Base-by-base conservation (phyloP, 1,140 invertebrate species). In the Ips typographus region DNA sequence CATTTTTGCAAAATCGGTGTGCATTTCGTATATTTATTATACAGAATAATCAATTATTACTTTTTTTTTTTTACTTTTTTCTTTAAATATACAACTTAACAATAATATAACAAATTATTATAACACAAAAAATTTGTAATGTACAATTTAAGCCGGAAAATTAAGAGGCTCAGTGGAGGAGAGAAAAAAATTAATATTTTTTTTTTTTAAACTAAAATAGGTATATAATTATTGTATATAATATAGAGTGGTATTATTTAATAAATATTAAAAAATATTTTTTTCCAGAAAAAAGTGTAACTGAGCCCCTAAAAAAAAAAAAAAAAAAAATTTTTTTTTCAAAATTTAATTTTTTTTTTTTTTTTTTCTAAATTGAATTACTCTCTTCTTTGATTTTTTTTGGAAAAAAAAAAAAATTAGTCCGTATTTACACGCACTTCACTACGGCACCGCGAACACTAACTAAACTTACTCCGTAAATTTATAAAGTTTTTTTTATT, bases 81-180 rank as follows among this genome's bases (percentile, higher is more conserved):
- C 56, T 60, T 71, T 77, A 75, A 73, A 74, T 74, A 77, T 75
- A 73, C 71, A 72, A 75, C 71, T 70, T 76, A 77, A 74, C 73
- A 70, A 71, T 65, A 65, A 65, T 65, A 71, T 51, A 70, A 65
- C 41, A 65, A 60, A 65, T 39, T 62, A 60, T 63, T 65, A 22
- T 62, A 69, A 69, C 59, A 71, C 62, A 66, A 63, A 66, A 65
- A 36, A 36, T 4, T 36, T 57, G 57, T 57, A 67, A 64, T 71
- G 40, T 63, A 68, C 64, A 67, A 58, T 68, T 63, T 60, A 47
- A 71, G 41, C 63, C 36, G 22, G 22, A 22, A 22, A 22, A 22
- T 22, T 22, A 22, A 22, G 22, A 22, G 22, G 22, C 22, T 22
- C 22, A 22, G 22, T 22, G 22, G 22, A 71, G 22, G 22, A 71